Percentiles rank a stretch among this genome's conserved stretches.
phyloP scores from a whole-genome alignment of 2,113 vertebrate species.

The Amblyornis subalaris region DNA sequence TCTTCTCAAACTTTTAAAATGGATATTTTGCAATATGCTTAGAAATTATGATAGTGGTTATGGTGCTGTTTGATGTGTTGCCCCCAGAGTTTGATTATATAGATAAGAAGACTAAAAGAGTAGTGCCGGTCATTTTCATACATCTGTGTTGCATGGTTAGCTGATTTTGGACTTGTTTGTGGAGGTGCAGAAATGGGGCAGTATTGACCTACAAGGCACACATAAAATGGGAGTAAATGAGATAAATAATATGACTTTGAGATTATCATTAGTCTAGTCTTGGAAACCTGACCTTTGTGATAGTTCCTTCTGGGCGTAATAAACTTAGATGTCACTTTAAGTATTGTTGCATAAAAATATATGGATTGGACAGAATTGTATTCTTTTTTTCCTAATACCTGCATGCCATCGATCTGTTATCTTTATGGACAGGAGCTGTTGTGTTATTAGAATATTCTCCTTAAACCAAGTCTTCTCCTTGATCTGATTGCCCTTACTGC shows the following conservation, averaged over 20 bases:
- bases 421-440: background rate
- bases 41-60: background rate
- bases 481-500: background rate
- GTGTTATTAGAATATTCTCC: background rate
- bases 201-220: background rate
- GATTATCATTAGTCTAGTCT: background rate
- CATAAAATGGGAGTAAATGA: background rate
- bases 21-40: background rate
- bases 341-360: background rate
- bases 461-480: background rate
- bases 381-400: background rate
- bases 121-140: background rate
- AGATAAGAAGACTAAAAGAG: background rate
- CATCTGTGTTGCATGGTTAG: background rate
- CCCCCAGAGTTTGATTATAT: background rate
- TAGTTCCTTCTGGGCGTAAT: background rate
- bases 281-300: background rate
- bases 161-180: background rate
- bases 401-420: background rate
- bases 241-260: background rate
- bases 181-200: background rate
- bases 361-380: background rate
- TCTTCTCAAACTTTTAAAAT: background rate
- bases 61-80: background rate
- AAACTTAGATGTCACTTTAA: background rate